These are phyloP conservation scores for Papilio gigon DNA, from an alignment of 2,888 invertebrate species.

Conservation along the genomic window DNA sequence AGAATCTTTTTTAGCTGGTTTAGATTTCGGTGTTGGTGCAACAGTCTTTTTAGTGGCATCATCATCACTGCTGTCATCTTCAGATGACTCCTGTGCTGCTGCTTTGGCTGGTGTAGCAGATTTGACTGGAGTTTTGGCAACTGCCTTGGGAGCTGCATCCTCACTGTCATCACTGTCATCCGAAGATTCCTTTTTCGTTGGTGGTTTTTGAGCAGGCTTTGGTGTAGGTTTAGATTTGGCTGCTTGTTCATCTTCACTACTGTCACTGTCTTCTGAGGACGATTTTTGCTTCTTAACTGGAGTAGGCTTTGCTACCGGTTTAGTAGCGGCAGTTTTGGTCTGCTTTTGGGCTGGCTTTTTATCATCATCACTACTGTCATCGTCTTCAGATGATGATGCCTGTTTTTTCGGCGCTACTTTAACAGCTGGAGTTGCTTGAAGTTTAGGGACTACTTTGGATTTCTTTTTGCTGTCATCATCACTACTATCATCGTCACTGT, in stretches of 20 bases:
- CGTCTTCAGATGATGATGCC: conserved; percentile 53
- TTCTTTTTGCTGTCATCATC: conserved; percentile 50
- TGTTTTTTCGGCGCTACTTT: conserved; percentile 53
- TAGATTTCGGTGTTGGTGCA: conserved; percentile 52
- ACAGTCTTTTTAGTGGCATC: conserved; percentile 45
- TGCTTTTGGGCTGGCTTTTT: conserved; percentile 34
- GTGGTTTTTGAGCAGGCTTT: conserved; percentile 50
- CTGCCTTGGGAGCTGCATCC: conserved; percentile 58
- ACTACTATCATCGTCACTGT: conserved; percentile 50
- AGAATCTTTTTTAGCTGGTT: conserved; percentile 40
- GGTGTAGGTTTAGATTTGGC: conserved; percentile 47
- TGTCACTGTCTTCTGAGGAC: conserved; percentile 65
- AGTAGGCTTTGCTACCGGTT: conserved; percentile 41
- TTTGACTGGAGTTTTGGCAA: conserved; percentile 50
- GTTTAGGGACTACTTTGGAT: conserved; percentile 45
- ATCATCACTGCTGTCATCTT: conserved; percentile 59
- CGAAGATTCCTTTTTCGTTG: conserved; percentile 61
- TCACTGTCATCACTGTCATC: conserved; percentile 62
- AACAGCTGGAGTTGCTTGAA: conserved; percentile 46
- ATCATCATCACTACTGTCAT: conserved; percentile 59
- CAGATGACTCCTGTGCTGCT: conserved; percentile 56
- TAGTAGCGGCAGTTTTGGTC: conserved; percentile 17
- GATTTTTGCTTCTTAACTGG: conserved; percentile 48
- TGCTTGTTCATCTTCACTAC: conserved; percentile 62
- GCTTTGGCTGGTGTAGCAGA: conserved; percentile 49